Base-by-base conservation (phyloP, 2,888 invertebrate species). In the Caenorhabditis panamensis region DNA sequence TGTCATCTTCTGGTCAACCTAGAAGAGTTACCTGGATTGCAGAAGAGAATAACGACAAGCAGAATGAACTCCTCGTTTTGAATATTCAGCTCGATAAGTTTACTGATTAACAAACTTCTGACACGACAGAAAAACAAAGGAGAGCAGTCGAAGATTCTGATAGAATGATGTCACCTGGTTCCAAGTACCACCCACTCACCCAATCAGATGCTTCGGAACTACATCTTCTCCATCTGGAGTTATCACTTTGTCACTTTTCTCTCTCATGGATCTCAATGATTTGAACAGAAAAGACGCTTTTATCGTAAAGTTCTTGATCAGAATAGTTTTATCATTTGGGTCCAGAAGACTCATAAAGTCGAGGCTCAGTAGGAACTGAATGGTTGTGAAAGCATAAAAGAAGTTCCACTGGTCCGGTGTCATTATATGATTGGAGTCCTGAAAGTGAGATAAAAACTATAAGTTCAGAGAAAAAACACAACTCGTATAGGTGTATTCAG, bases 141-240 rank as follows among this genome's bases (percentile, higher is more conserved):
- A 44, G 44, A 44, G 13, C 13, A 44, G 44, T n/a, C 4, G 18
- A 44, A 44, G 13, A 13, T 4, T n/a, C 44, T n/a, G 13, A 3
- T 3, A 44, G 13, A 8, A 44, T n/a, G n/a, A n/a, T n/a, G 13
- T 44, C 31, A 31, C 3, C 44, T 9, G 18, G 13, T 9, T 44
- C 16, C 8, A 44, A 44, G 44, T 9, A 16, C 4, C 4, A 13
- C 13, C 3, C 3, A 44, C 44, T n/a, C 44, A 44, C 18, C 13
- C 13, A 13, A 44, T 16, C 3, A n/a, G 44, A 44, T 44, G 13
- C 5, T 13, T n/a, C 44, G 44, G 44, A 13, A n/a, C 13, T 2
- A 44, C 44, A 16, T 44, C 44, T 44, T 44, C 18, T n/a, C 44
- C 44, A 44, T 44, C 44, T 44, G 18, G 16, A 44, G 44, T 44